Conservation (phyloP, 2,797 vertebrate species). For the Eidolon dupreanum region DNA sequence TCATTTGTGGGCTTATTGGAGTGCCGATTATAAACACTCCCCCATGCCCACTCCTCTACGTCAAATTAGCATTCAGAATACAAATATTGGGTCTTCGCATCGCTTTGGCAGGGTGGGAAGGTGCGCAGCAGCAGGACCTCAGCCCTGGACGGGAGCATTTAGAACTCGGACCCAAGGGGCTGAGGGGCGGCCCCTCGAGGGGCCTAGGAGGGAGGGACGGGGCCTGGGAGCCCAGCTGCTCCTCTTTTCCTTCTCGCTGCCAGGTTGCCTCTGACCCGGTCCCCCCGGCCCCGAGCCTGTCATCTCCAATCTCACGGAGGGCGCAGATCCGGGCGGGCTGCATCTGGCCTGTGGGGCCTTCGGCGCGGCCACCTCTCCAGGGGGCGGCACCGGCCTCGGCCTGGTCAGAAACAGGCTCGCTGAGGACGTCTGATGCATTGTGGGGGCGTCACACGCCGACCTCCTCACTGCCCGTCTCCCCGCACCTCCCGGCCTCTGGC, state of each 20-base stretch:
- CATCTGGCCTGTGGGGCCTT: neutral
- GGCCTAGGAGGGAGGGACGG: neutral
- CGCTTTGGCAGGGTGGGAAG: slow-evolving; percentile 77
- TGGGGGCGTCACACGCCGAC: neutral
- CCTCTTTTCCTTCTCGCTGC: neutral
- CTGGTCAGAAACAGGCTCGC: neutral
- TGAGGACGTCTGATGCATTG: neutral
- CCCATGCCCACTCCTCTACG: slow-evolving; percentile 92
- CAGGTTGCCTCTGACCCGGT: slow-evolving; percentile 20
- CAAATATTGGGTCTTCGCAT: slow-evolving; percentile 91
- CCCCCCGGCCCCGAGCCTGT: slow-evolving; percentile 25
- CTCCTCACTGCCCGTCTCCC: neutral
- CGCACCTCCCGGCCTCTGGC: neutral
- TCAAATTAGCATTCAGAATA: slow-evolving; percentile 98
- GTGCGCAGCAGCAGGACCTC: neutral
- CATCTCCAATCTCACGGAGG: slow-evolving; percentile 57
- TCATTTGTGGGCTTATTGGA: slow-evolving; percentile 93
- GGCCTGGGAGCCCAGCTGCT: slow-evolving; percentile 39
- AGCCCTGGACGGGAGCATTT: neutral
- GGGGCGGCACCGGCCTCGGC: neutral
- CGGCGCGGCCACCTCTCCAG: neutral
- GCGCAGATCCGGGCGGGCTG: neutral
- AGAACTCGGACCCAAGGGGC: neutral
- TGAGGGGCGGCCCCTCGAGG: neutral
- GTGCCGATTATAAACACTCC: slow-evolving; percentile 96